Evolutionary conservation across 2,888 invertebrate species (phyloP), one percentile per base, ranked within the genome.

Genomic region (Tribolium freemani): DNA sequence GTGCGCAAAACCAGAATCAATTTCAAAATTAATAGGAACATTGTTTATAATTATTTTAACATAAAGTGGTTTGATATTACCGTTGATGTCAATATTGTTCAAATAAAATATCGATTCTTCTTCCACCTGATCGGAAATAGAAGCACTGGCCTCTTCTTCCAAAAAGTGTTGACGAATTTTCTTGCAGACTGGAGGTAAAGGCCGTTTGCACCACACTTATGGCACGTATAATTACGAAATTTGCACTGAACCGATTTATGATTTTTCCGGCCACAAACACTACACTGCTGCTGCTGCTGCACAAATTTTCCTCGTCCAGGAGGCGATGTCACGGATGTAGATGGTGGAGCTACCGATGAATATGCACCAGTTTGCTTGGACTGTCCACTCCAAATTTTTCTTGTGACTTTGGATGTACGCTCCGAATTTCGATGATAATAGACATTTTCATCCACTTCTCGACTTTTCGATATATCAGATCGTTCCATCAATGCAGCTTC

Each of bases 181-280:
- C 20, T 10, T 21, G 10, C 58, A 58, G 1, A 58, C 13, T 6
- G 38, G 3, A 26, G 16, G 13, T n/a, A 38, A 58, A 44, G 45
- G 0, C 58, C 58, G 44, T 30, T 58, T 13, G 44, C 44, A 16
- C 45, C 45, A 21, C 58, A 58, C 21, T 58, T 58, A 21, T 58
- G 31, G 38, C 45, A 58, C 30, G 48, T 44, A 38, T 58, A 38
- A 20, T 20, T 20, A 30, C 31, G 56, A 26, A 56, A 56, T 6
- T 21, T 26, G 21, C 26, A 56, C n/a, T 31, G 4, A 26, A 11
- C 6, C 2, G 56, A 30, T 30, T 31, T 56, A 26, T 56, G 31
- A 26, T 2, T 56, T 56, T 26, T 30, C 1, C 56, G 21, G 56
- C 21, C 31, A 26, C 56, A 56, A 5, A 31, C 56, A 56, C 11